Evolutionary conservation across 2,888 invertebrate genomes (phyloP).

Genomic region (Miltochrista miniata): DNA sequence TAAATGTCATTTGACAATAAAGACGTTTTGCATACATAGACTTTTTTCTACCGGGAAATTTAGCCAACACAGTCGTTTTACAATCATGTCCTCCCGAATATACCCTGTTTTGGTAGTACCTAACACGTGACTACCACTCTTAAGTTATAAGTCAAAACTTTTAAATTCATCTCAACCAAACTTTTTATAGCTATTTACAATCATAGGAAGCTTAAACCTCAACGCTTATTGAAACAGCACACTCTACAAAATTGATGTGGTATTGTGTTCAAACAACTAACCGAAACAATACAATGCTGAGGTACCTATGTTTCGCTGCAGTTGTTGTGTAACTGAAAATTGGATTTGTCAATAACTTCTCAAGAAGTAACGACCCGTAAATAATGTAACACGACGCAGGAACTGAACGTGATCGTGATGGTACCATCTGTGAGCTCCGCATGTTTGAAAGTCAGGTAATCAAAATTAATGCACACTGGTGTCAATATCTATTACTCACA

Average conservation of each 20-base stretch:
- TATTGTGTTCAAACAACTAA: neutral
- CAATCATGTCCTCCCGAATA: too few species aligned
- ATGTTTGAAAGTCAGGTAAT: neutral
- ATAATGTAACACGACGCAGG: neutral
- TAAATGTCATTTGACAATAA: too few species aligned
- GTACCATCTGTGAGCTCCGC: neutral
- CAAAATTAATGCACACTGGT: neutral
- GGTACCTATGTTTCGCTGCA: neutral
- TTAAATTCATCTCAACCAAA: too few species aligned
- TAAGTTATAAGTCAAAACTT: too few species aligned
- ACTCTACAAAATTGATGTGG: neutral
- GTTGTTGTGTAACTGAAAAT: neutral
- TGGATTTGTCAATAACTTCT: conserved; percentile 2
- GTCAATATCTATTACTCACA: neutral
- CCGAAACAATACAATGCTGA: neutral
- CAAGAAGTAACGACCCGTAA: neutral
- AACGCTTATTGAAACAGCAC: neutral
- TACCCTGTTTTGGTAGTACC: too few species aligned
- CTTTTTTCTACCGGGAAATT: too few species aligned
- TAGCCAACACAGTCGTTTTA: too few species aligned
- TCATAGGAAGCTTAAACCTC: neutral
- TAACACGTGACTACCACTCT: too few species aligned
- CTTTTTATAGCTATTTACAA: too few species aligned
- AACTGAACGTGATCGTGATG: neutral
- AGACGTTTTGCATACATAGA: too few species aligned